Evolutionary conservation across 64 coral and sea anemone species (phyloP), one percentile per base, ranked within the genome.

Genomic region (Catalaphyllia jardinei): DNA sequence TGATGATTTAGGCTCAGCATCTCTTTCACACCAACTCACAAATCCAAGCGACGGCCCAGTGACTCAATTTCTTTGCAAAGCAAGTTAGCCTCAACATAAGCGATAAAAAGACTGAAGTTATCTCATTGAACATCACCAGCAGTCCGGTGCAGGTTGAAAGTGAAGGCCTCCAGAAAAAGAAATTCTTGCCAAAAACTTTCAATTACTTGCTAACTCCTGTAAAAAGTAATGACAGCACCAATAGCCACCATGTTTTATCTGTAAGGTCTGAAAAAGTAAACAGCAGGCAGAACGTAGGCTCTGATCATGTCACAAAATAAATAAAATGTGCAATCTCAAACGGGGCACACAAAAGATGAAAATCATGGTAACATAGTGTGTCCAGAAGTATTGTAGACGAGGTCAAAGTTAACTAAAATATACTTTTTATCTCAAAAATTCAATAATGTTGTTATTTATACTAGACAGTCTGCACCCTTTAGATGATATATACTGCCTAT

Each of bases 381-480:
- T 77, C 75, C 38, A 77, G 75, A 51, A 0, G 75, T 22, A 9
- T 50, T 87, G n/a, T n/a, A 87, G 30, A 87, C 83, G 67, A 87
- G 62, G 83, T 87, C 62, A 87, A 87, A 87, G 35, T 54, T 18
- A 87, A 87, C 64, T 87, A 9, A 87, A 87, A 51, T 72, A 73
- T 73, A 73, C 3, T 52, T 87, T 87, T 54, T n/a, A n/a, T n/a
- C n/a, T n/a, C n/a, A n/a, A n/a, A n/a, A n/a, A n/a, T 38, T 73
- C 72, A 51, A 73, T 73, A 86, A 87, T 87, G 39, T 73, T 42
- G 83, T 87, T 67, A 87, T 87, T 87, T 73, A 73, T 87, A 49
- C 35, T 19, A 75, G 71, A 57, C 29, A 75, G 65, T 75, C 71
- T 57, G 29, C 46, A 87, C 18, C 50, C 51, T 87, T 87, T 87